A percentile compares a stretch with the other conserved stretches of the same genome.
phyloP scores from a whole-genome alignment of 2,113 vertebrate species.

The Lepidothrix coronata region DNA sequence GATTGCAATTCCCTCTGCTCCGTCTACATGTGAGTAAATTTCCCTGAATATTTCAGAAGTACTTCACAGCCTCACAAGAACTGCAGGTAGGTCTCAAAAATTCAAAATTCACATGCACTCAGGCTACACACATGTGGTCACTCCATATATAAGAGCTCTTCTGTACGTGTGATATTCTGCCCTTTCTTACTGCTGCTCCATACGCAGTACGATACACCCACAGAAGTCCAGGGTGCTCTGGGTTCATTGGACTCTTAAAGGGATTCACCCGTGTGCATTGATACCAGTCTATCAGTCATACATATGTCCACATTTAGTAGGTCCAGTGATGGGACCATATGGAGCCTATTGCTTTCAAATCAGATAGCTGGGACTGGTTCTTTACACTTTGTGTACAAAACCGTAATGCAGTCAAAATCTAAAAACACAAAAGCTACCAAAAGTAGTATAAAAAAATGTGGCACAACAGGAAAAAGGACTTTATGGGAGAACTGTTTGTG shows the following conservation, averaged over 20 bases:
- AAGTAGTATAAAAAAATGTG: not conserved
- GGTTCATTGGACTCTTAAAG: not conserved
- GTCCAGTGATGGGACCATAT: not conserved
- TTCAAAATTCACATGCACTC: not conserved
- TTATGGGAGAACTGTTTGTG: not conserved
- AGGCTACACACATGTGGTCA: not conserved
- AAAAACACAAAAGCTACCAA: not conserved
- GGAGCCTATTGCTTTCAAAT: not conserved
- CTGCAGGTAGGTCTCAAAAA: not conserved
- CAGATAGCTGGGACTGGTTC: not conserved
- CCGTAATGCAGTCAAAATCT: not conserved
- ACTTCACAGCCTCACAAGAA: not conserved
- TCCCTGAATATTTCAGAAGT: not conserved
- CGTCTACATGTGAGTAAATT: not conserved
- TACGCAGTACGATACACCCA: fast-evolving
- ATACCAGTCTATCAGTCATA: too few relatives aligned
- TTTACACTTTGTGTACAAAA: not conserved
- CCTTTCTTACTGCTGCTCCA: not conserved
- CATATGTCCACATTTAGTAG: not conserved
- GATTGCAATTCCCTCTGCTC: not conserved
- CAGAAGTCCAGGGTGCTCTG: not conserved
- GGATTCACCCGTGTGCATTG: not conserved
- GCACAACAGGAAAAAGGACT: not conserved
- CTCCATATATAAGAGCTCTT: not conserved
- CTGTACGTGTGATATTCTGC: not conserved